Evolutionary conservation across 2,888 invertebrate species (phyloP).

Genomic region (Dryobotodes eremita): DNA sequence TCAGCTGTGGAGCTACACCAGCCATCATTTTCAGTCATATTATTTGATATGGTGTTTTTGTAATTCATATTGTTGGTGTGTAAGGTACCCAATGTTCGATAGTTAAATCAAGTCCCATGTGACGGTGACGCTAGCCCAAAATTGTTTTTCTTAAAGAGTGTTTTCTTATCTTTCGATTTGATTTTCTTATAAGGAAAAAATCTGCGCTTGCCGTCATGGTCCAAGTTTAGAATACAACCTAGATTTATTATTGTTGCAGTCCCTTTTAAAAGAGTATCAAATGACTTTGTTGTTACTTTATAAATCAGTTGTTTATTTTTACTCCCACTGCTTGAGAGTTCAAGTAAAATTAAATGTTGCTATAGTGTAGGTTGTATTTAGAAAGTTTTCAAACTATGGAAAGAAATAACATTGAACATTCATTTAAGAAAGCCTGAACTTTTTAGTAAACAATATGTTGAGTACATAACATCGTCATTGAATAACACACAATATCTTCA

Average conservation of each 20-base stretch:
- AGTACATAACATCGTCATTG: not conserved
- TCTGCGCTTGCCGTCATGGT: not conserved
- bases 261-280: not conserved
- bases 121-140: not conserved
- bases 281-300: not conserved
- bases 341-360: constrained; percentile 10
- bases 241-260: not conserved
- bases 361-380: not conserved
- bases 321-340: not conserved
- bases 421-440: not conserved
- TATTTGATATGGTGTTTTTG: too few species aligned
- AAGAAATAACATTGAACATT: constrained; percentile 1
- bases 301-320: constrained; percentile 14
- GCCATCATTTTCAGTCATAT: too few species aligned
- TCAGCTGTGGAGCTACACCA: too few species aligned
- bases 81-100: not conserved
- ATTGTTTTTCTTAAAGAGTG: not conserved
- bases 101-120: constrained; percentile 7
- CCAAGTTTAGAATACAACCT: not conserved
- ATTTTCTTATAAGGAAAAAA: not conserved
- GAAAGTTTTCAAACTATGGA: constrained; percentile 14
- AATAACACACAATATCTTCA: not conserved
- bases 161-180: not conserved
- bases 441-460: not conserved
- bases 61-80: not conserved